Evolutionary conservation across 2,113 vertebrate genomes (phyloP).

Genomic region (Uria lomvia): DNA sequence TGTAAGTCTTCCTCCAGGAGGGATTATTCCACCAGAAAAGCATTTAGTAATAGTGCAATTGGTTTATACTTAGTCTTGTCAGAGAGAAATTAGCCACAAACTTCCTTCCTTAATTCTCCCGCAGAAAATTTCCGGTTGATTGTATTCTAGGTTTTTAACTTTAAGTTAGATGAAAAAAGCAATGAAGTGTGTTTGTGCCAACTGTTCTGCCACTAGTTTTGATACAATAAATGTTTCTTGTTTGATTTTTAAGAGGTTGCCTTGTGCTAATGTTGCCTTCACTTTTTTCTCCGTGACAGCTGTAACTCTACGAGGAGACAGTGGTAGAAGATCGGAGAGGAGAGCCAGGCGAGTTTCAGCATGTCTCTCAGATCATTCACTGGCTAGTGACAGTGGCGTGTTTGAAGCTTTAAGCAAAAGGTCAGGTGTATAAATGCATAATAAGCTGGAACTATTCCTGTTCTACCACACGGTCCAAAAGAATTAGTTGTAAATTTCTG

Average conservation of each 20-base stretch:
- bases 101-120: background rate
- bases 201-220: background rate
- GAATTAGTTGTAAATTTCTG: background rate
- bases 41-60: background rate
- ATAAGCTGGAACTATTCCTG: constrained; percentile 58
- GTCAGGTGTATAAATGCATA: constrained; percentile 69
- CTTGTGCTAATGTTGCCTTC: background rate
- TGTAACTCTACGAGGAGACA: constrained; percentile 88
- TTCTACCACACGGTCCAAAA: background rate
- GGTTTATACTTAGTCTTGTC: background rate
- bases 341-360: constrained; percentile 87
- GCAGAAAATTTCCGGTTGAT: background rate
- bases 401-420: constrained; percentile 96
- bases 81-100: background rate
- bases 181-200: background rate
- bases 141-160: background rate
- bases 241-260: background rate
- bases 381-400: constrained; percentile 96
- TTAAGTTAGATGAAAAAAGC: background rate
- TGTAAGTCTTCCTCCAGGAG: background rate
- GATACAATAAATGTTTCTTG: background rate
- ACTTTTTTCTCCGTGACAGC: constrained; percentile 65
- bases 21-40: background rate
- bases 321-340: constrained; percentile 81
- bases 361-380: constrained; percentile 90